These are phyloP conservation scores for Peucedramus taeniatus DNA, from an alignment of 2,113 vertebrate genomes.

Conservation along the genomic window DNA sequence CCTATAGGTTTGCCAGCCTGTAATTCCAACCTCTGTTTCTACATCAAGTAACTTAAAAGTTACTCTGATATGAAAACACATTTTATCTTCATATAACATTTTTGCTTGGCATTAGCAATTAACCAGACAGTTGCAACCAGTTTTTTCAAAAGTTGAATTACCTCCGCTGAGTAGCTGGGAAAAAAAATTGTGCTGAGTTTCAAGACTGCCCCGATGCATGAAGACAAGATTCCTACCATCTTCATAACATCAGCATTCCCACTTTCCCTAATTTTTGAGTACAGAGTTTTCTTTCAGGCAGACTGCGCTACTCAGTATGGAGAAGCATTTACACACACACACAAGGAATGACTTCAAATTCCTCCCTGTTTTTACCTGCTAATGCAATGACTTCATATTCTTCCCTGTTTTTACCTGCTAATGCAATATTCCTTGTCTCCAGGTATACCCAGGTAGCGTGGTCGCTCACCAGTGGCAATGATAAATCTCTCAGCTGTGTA, in stretches of 20 bases:
- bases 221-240: not conserved
- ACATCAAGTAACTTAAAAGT: not conserved
- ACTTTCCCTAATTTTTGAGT: not conserved
- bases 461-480: slow-evolving; percentile 81
- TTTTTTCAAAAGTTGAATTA: not conserved
- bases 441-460: slow-evolving; percentile 75
- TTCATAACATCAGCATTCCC: not conserved
- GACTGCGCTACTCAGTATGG: not conserved
- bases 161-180: not conserved
- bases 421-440: slow-evolving; percentile 83
- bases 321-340: not conserved
- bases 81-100: not conserved
- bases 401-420: slow-evolving; percentile 72
- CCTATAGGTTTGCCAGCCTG: not conserved
- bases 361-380: slow-evolving; percentile 72
- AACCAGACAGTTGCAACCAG: not conserved
- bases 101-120: not conserved
- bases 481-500: slow-evolving; percentile 79
- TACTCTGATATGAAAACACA: not conserved
- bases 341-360: not conserved
- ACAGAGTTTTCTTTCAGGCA: not conserved
- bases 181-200: not conserved
- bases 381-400: slow-evolving; percentile 73
- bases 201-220: not conserved
- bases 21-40: not conserved